phyloP scores from a whole-genome alignment of 64 coral and sea anemone species.

The Dendronephthya gigantea region DNA sequence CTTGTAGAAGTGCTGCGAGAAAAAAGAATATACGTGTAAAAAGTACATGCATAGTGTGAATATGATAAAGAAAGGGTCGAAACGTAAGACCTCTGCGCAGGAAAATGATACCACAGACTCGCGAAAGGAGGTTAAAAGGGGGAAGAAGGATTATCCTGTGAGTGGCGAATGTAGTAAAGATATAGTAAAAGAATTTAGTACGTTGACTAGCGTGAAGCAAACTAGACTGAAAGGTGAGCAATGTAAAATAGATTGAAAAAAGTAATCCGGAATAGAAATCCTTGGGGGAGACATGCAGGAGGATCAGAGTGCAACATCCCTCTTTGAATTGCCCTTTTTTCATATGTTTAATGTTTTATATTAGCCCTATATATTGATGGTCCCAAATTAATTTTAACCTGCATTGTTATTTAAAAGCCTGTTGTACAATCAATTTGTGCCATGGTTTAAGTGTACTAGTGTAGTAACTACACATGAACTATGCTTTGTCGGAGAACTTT shows the following conservation, averaged over 20 bases:
- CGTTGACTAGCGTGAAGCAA: background rate
- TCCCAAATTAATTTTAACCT: too few relatives aligned
- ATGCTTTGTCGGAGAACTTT: too few relatives aligned
- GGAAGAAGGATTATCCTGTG: background rate
- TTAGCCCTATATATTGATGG: too few relatives aligned
- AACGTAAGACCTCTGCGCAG: background rate
- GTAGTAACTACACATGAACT: too few relatives aligned
- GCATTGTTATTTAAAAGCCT: too few relatives aligned
- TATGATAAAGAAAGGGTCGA: background rate
- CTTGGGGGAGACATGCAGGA: background rate
- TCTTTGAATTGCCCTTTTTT: too few relatives aligned
- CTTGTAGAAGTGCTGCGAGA: background rate
- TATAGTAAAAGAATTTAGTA: background rate
- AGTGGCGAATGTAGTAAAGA: background rate
- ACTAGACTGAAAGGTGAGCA: background rate
- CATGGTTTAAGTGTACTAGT: too few relatives aligned
- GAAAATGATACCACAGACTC: background rate
- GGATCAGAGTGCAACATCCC: too few relatives aligned
- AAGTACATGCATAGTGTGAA: background rate
- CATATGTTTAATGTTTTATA: too few relatives aligned
- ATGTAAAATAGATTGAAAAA: background rate
- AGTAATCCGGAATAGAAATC: background rate
- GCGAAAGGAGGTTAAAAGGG: background rate
- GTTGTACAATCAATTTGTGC: too few relatives aligned
- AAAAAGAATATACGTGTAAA: background rate